Base-by-base conservation (phyloP, 2,888 invertebrate species). In the Hirtodrosophila cameraria region DNA sequence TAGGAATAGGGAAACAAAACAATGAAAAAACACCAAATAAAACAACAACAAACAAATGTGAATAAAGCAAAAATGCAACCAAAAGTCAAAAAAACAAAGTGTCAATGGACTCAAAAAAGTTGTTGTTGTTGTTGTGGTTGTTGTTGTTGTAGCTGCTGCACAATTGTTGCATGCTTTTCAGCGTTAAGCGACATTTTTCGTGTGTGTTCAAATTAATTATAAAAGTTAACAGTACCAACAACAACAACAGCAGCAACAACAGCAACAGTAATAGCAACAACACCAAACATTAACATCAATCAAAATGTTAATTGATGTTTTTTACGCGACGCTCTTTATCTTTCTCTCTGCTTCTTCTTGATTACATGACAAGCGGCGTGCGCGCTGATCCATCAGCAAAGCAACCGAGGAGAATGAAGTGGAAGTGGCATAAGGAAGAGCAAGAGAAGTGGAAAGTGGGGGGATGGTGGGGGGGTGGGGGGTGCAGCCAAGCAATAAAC, bases 301-400 rank as follows among this genome's bases (percentile, higher is more conserved):
- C 80, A 80, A 80, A 80, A 82, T 78, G 75, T 85, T 80, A 80
- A 80, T 85, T 80, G 82, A 85, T 75, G 79, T 65, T 75, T 63
- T 76, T 54, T 74, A 71, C 36, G 39, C 65, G 48, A 52, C 58
- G 45, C 57, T 48, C 41, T 70, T 76, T 69, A 76, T 65, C 75
- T 42, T 38, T 30, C 39, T 41, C 36, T 30, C 18, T 25, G 12
- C 38, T 12, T 9, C 59, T 63, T 70, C 55, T 65, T 75, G 55
- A 64, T 85, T 66, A 80, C 79, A 80, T 71, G 79, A 80, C 85
- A 80, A 67, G 75, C 85, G 72, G 63, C 85, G 75, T 68, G 75
- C 75, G 79, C 65, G 85, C 79, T 82, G 83, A 80, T 80, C 79
- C 79, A 80, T 80, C 79, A 80, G 63, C 38, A 27, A 36, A 48